Evolutionary conservation across 2,888 invertebrate species (phyloP), one percentile per base, ranked within the genome.

Genomic region (Drosophila mulleri): DNA sequence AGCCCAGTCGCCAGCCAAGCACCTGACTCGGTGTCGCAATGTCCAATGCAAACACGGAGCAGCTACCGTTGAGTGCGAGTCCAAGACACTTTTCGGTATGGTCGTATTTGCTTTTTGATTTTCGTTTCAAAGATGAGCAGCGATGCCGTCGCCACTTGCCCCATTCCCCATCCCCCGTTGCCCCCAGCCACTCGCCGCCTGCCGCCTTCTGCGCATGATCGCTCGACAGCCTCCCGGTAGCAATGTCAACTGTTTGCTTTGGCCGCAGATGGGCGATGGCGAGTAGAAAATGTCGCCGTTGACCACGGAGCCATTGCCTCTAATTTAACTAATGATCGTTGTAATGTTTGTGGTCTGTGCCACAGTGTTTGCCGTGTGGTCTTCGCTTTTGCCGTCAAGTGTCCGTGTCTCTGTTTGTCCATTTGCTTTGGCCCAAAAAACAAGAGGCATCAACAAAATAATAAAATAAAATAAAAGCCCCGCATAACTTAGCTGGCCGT

Each of bases 271-370:
- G 83, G 56, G 60, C 56, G 54, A 23, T 45, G 23, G 8, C 45
- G 53, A 62, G 57, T 47, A 44, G 58, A 62, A 70, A 54, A 60
- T 71, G 54, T 71, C 60, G 57, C 39, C 39, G 39, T 3, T 44
- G 47, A 66, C 58, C 35, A 32, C 62, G 50, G 42, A 70, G 66
- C 68, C 79, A 75, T 64, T 78, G 78, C 78, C 73, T 76, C 87
- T 90, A 91, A 90, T 90, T 90, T 87, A 90, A 78, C 90, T 91
- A 90, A 90, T 90, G 90, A 90, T 80, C 83, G 88, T 87, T 91
- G 91, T 91, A 90, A 90, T 90, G 88, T 88, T 90, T 90, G 89
- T 78, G 79, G 78, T 80, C 75, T 78, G 77, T 76, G 74, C 80
- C 80, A 65, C 76, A 41, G 59, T 66, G 59, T 82, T 85, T 85